Conservation (phyloP, 2,888 invertebrate genomes). For the Congeria kusceri region DNA sequence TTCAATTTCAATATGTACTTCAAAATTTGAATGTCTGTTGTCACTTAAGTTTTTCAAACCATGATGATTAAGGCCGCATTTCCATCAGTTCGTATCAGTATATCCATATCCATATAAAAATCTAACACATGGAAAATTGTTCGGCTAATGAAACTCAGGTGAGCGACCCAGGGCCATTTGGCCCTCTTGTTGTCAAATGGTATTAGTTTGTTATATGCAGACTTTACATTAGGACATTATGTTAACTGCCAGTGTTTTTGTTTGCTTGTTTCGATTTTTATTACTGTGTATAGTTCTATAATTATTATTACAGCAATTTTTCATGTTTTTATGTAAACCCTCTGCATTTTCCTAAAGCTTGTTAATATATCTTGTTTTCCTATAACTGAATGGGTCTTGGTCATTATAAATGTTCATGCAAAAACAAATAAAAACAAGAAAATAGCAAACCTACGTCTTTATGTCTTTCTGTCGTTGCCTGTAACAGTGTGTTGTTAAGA, state of each 20-base stretch:
- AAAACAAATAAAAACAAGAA: conserved; percentile 47
- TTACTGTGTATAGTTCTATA: background rate
- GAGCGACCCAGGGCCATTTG: too few relatives aligned
- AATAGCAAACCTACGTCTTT: background rate
- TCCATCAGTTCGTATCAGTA: too few relatives aligned
- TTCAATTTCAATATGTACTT: too few relatives aligned
- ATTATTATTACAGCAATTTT: conserved; percentile 1
- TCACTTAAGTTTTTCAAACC: too few relatives aligned
- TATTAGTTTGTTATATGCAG: too few relatives aligned
- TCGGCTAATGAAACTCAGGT: too few relatives aligned
- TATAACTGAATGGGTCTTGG: conserved; percentile 61
- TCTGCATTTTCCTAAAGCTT: conserved; percentile 30
- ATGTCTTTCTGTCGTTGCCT: background rate
- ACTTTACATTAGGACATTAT: background rate
- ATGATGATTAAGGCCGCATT: too few relatives aligned
- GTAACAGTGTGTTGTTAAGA: too few relatives aligned
- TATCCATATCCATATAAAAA: too few relatives aligned
- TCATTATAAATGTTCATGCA: conserved; percentile 65
- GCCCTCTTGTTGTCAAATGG: too few relatives aligned
- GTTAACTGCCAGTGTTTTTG: background rate
- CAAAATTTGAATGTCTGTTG: too few relatives aligned
- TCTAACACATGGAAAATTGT: too few relatives aligned
- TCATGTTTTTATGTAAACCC: conserved; percentile 15
- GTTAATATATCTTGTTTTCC: conserved; percentile 32
- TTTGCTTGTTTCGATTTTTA: background rate